Evolutionary conservation across 2,113 vertebrate species (phyloP).

Genomic region (Cheirogaleus medius): DNA sequence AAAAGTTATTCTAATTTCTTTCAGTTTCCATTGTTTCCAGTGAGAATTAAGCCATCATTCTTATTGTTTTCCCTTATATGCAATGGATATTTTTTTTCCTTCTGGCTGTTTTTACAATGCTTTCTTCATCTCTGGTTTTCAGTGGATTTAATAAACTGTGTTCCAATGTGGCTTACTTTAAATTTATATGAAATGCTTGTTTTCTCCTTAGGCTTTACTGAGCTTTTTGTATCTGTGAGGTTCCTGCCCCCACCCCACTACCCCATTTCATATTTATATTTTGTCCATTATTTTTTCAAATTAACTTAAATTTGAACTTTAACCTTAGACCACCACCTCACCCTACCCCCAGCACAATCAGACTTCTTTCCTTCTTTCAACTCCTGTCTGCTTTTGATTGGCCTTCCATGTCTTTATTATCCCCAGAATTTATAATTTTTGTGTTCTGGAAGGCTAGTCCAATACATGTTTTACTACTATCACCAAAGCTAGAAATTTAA

Average conservation of each 20-base stretch:
- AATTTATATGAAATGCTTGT: neutral
- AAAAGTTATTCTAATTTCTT: neutral
- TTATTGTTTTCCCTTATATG: neutral
- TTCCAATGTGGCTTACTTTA: neutral
- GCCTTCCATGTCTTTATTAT: neutral
- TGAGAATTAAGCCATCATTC: neutral
- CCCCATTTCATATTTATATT: neutral
- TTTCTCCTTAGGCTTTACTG: neutral
- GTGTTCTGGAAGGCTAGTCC: neutral
- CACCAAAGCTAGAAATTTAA: neutral
- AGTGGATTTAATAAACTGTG: neutral
- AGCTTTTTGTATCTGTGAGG: neutral
- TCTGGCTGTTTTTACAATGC: neutral
- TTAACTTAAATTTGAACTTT: neutral
- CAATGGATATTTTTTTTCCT: neutral
- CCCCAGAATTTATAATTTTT: neutral
- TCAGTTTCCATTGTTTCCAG: neutral
- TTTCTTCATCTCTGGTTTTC: neutral
- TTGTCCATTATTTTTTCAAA: neutral
- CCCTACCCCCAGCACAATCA: neutral
- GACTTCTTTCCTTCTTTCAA: neutral
- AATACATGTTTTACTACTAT: neutral
- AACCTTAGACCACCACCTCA: neutral
- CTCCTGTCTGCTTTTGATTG: neutral
- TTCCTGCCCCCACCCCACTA: fast-evolving